Evolutionary conservation across 2,113 vertebrate genomes (phyloP).

Genomic region (Elanoides forficatus): DNA sequence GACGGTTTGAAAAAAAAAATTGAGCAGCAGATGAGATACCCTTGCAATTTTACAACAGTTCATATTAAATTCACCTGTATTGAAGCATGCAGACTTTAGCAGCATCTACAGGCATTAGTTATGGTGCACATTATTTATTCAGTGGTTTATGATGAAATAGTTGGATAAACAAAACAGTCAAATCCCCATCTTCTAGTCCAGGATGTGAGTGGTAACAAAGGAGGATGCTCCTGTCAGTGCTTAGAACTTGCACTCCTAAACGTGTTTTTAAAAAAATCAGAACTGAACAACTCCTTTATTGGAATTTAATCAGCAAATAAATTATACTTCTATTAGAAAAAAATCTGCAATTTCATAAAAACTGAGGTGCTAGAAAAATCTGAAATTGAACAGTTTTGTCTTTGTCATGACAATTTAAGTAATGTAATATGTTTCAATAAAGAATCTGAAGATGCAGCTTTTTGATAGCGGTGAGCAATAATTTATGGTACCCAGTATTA

Average conservation of each 20-base stretch:
- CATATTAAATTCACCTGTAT: background rate
- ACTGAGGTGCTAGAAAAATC: background rate
- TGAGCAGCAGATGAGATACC: background rate
- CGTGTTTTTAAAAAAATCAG: background rate
- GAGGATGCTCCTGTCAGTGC: background rate
- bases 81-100: background rate
- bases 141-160: background rate
- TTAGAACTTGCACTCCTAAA: background rate
- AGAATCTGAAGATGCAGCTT: constrained; percentile 12
- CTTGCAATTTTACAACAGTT: background rate
- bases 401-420: constrained; percentile 35
- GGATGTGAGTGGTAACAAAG: background rate
- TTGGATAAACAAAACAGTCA: background rate
- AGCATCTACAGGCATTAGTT: background rate
- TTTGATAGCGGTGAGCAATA: constrained; percentile 30
- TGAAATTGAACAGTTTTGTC: constrained; percentile 49
- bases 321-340: background rate
- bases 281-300: background rate
- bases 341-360: constrained; percentile 22
- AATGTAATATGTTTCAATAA: constrained; percentile 45
- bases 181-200: background rate
- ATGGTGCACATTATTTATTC: background rate
- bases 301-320: constrained; percentile 43
- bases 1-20: background rate
- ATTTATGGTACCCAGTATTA: background rate